Base-by-base conservation (phyloP, 2,797 vertebrate species). In the Gymnopithys bicolor region DNA sequence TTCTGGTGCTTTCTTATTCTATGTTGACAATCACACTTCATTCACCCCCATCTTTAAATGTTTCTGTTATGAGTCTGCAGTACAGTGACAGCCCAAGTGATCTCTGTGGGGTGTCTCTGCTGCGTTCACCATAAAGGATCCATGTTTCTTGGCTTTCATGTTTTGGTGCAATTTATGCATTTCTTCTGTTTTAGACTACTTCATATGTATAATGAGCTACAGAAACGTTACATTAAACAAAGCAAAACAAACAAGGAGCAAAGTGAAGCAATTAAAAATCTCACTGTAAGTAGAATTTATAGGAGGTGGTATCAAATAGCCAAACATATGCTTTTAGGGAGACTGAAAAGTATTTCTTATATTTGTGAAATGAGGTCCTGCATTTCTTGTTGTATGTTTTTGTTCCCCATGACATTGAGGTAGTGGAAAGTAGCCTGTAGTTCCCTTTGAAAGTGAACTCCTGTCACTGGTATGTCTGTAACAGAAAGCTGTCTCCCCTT, bases 241-340 rank as follows among this genome's bases (percentile, higher is more conserved):
- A 88, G 94, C 58, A 97, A 95, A 95, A 83, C 67, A 94, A 97
- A 90, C 64, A 95, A 95, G 85, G 94, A 95, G 55, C 95, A 97
- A 90, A 96, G 63, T 2, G 94, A 96, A 96, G 92, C 84, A 33
- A 97, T 97, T 93, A 95, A 93, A 95, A 95, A 80, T 78, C 95
- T 97, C 45, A 94, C 94, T 94, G 97, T 97, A 92, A 97, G 97
- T 96, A 96, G 55, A 56, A 75, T 66, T 88, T 94, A 27, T 62
- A 84, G 76, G 49, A 82, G 49, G 39, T 77, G 55, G 11, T 82
- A 6, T 91, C 30, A 69, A 69, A 39, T 43, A 71, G 63, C 28
- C 13, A 77, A 77, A 55, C 3, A 3, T 10, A 43, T 68, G 11
- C 10, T 66, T 53, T 89, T 55, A 58, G n/a, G 12, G 30, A 66